These are phyloP conservation scores for Gambusia affinis DNA, from an alignment of 2,113 vertebrate genomes.

Conservation along the genomic window DNA sequence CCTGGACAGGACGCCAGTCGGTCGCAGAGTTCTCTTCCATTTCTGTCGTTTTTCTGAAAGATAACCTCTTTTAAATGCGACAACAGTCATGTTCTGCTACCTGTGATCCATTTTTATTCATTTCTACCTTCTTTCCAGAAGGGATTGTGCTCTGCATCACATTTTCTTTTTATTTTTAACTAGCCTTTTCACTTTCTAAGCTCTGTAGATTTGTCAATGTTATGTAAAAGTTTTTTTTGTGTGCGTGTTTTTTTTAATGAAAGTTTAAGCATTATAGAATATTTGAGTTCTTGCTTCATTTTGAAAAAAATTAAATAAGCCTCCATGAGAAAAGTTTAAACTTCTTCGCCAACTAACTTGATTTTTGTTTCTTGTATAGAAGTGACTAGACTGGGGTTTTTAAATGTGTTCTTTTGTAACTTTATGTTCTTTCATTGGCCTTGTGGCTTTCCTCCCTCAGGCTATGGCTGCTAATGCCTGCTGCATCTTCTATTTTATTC, in stretches of 20 bases:
- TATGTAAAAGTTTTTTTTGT: too few relatives aligned
- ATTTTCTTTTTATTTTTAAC: not conserved
- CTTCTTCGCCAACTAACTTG: not conserved
- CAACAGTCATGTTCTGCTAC: not conserved
- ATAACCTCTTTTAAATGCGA: not conserved
- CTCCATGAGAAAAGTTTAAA: not conserved
- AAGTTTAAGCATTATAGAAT: too few relatives aligned
- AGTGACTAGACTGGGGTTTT: not conserved
- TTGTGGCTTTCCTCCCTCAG: slow-evolving; percentile 12
- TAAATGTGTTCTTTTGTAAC: not conserved
- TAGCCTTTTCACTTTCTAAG: not conserved
- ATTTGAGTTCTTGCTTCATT: not conserved
- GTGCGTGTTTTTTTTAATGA: too few relatives aligned
- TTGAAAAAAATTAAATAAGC: not conserved
- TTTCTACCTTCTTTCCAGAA: not conserved
- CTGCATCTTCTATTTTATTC: slow-evolving; percentile 5
- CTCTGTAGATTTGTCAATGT: too few relatives aligned
- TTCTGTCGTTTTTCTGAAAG: slow-evolving; percentile 1
- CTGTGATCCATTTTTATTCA: not conserved
- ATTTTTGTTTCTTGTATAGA: not conserved
- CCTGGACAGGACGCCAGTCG: too few relatives aligned
- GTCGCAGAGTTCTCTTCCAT: not conserved
- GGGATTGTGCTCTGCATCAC: not conserved
- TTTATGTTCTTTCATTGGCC: not conserved
- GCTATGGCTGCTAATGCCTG: not conserved